Base-by-base conservation (phyloP, 2,888 invertebrate species). In the Minunthozetes semirufus region DNA sequence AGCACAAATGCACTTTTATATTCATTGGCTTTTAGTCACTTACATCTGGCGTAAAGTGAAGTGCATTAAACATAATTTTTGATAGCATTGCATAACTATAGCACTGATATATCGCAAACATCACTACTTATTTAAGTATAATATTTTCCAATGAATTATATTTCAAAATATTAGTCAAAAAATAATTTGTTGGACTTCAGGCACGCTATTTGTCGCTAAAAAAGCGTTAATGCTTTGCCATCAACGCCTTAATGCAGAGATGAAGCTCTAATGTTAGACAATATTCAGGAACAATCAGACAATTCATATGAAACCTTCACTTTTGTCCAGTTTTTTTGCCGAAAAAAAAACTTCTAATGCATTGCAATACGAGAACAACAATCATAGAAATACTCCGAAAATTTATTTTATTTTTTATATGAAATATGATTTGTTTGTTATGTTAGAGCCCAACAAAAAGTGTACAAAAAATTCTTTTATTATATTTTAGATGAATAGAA, bases 21-120 rank as follows among this genome's bases (percentile, higher is more conserved):
- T 68, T 68, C 68, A 68, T 68, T 68, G 68, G 68, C 68, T 68
- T 68, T 68, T 68, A 68, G 68, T 68, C 68, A 68, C 68, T 68
- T 68, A 68, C 42, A 68, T 68, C 42, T 68, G 68, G 42, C 68
- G 68, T 68, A 68, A 68, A 42, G 68, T 68, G 68, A 68, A 68
- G 68, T 68, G 68, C 68, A 68, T 68, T 68, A 68, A 68, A 68
- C 68, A 68, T 68, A 33, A 33, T 63, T 38, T n/a, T 27, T 33
- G 63, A 59, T 59, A 61, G 42, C 68, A 68, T 42, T 42, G 42
- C 68, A 68, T 42, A 68, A 68, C 68, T 19, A n/a, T n/a, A n/a
- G n/a, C n/a, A n/a, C n/a, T n/a, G 19, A 19, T 68, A 29, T 13
- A 29, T 15, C 29, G 17, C 68, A 68, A 46, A 68, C 68, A 68